Percentiles rank a stretch among this genome's conserved stretches.
phyloP scores from a whole-genome alignment of 1,140 invertebrate genomes.

The Zaprionus davidi region DNA sequence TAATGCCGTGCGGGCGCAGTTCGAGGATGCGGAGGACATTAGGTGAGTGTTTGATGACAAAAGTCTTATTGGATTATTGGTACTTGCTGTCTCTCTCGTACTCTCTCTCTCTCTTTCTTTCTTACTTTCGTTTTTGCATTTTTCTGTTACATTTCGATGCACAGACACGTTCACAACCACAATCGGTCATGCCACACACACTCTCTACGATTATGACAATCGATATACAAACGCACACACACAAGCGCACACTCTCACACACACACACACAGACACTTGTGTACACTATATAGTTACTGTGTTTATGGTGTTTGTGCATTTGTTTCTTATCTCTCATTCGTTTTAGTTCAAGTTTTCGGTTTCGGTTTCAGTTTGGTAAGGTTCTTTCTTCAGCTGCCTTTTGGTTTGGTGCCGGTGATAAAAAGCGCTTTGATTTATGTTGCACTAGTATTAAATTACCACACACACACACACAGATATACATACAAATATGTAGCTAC shows the following conservation, averaged over 20 bases:
- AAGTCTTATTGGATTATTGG: conserved; percentile 65
- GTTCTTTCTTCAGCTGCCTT: conserved; percentile 65
- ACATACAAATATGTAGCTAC: conserved; percentile 24
- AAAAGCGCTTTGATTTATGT: conserved; percentile 59
- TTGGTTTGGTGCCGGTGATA: conserved; percentile 66
- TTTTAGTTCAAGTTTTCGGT: conserved; percentile 41
- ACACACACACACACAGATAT: conserved; percentile 23
- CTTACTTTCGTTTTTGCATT: conserved; percentile 50
- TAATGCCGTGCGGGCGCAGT: conserved; percentile 64
- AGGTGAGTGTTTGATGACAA: conserved; percentile 70
- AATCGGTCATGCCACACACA: conserved; percentile 36
- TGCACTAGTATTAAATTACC: conserved; percentile 49
- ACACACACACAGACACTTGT: conserved; percentile 4
- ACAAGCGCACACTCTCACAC: conserved; percentile 15
- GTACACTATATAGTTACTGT: conserved; percentile 39
- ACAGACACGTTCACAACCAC: conserved; percentile 60
- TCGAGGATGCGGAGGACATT: conserved; percentile 77
- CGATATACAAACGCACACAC: conserved; percentile 1
- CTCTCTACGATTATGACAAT: conserved; percentile 52
- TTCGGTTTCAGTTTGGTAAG: conserved; percentile 56
- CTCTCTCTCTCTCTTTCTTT: conserved; percentile 12
- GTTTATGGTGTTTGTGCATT: conserved; percentile 82
- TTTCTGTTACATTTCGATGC: conserved; percentile 75
- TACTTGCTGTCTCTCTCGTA: conserved; percentile 56
- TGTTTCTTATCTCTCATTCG: conserved; percentile 35